A percentile compares a stretch with the other conserved stretches of the same genome.
Evolutionary conservation across 2,113 vertebrate species (phyloP).

Genomic region (Nothoprocta perdicaria): DNA sequence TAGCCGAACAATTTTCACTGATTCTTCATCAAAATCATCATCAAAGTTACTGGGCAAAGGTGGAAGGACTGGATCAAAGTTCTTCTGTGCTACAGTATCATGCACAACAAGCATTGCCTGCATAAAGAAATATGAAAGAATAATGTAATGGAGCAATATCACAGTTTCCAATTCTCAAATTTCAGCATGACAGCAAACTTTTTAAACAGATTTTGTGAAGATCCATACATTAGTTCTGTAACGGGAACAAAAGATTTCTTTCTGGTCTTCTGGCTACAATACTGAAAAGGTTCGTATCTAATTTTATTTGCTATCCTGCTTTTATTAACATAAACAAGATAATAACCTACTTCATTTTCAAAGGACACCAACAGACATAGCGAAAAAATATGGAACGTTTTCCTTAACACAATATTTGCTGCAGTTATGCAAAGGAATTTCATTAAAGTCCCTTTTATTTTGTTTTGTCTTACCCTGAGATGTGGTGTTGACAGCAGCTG

Average conservation of each 20-base stretch:
- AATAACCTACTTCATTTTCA: background rate
- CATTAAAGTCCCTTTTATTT: rapidly evolving
- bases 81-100: conserved; percentile 95
- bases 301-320: background rate
- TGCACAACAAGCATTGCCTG: conserved; percentile 93
- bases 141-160: rapidly evolving
- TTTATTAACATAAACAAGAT: background rate
- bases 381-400: background rate
- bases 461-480: conserved; percentile 83
- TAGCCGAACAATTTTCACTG: conserved; percentile 93
- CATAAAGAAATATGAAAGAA: background rate
- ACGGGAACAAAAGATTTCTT: background rate
- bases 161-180: background rate
- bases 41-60: conserved; percentile 89
- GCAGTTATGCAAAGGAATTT: background rate
- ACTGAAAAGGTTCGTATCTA: background rate
- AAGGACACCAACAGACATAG: background rate
- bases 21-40: conserved; percentile 93
- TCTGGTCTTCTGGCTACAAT: background rate
- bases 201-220: background rate
- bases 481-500: conserved; percentile 90
- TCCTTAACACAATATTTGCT: background rate
- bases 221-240: background rate
- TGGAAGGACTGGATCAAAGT: conserved; percentile 92
- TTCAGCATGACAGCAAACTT: background rate